Conservation (phyloP, 2,797 vertebrate species). For the Gallinago solitaria region DNA sequence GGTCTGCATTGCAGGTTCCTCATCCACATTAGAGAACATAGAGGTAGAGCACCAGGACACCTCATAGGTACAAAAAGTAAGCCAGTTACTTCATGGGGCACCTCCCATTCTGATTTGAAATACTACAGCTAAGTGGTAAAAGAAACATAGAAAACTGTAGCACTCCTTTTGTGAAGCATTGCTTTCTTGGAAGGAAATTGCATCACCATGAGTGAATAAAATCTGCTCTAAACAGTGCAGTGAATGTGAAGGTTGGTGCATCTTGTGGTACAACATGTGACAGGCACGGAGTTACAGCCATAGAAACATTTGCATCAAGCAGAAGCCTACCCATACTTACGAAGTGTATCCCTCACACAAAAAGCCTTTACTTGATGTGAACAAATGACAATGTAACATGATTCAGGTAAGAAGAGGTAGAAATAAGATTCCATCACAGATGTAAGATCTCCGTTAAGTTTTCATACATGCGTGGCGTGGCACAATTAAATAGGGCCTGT, state of each 20-base stretch:
- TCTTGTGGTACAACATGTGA: not conserved
- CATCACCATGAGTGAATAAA: not conserved
- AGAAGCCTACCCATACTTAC: not conserved
- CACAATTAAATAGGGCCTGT: not conserved
- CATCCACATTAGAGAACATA: not conserved
- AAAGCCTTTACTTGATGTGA: not conserved
- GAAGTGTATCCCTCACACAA: not conserved
- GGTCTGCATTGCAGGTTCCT: not conserved
- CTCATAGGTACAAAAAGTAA: not conserved
- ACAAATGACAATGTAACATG: not conserved
- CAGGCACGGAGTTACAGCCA: not conserved
- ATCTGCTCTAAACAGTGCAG: not conserved
- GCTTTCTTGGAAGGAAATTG: not conserved
- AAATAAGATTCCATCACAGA: not conserved
- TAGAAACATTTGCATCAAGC: not conserved
- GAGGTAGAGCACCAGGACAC: not conserved
- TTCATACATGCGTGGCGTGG: not conserved
- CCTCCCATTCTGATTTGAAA: not conserved
- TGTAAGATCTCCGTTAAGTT: not conserved
- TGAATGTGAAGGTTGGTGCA: not conserved
- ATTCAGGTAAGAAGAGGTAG: not conserved
- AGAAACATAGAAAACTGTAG: not conserved
- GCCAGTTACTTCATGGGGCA: not conserved
- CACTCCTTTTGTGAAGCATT: not conserved
- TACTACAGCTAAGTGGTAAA: not conserved